phyloP scores from a whole-genome alignment of 2,888 invertebrate genomes.

The Sarcophaga caerulescens region DNA sequence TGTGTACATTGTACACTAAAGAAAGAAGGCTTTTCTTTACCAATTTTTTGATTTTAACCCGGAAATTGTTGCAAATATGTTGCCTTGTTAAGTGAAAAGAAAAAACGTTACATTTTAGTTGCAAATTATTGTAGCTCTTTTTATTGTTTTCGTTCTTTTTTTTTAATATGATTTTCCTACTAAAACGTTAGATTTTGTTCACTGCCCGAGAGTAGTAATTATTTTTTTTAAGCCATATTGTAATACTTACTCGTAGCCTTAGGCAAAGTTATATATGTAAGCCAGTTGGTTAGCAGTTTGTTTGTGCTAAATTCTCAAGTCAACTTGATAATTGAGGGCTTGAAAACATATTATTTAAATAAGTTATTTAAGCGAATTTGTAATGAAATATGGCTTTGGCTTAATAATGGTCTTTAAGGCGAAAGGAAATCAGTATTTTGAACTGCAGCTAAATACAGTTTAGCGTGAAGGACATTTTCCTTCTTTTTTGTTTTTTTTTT shows the following conservation, averaged over 20 bases:
- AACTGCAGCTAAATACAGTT: too few relatives aligned
- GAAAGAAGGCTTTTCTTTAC: not conserved
- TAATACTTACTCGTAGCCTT: not conserved
- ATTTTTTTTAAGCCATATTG: not conserved
- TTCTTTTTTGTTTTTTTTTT: too few relatives aligned
- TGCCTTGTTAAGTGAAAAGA: slow-evolving; percentile 58
- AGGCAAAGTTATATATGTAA: not conserved
- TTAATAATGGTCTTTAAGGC: too few relatives aligned
- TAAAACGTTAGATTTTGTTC: too few relatives aligned
- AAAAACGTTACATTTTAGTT: slow-evolving; percentile 42
- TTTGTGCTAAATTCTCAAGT: not conserved
- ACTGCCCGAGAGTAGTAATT: not conserved
- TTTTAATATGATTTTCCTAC: too few relatives aligned
- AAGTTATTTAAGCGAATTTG: too few relatives aligned
- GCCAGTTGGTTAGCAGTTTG: not conserved
- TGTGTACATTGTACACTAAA: not conserved
- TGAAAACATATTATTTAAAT: too few relatives aligned
- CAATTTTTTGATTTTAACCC: slow-evolving; percentile 1
- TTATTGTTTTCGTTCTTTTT: not conserved
- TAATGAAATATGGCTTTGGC: too few relatives aligned
- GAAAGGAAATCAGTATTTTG: too few relatives aligned
- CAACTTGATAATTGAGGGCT: too few relatives aligned
- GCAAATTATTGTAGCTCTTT: not conserved
- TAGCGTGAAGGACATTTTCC: too few relatives aligned
- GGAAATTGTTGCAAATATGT: slow-evolving; percentile 64